phyloP scores from a whole-genome alignment of 1,140 invertebrate genomes.

The Lanistes nyassanus region DNA sequence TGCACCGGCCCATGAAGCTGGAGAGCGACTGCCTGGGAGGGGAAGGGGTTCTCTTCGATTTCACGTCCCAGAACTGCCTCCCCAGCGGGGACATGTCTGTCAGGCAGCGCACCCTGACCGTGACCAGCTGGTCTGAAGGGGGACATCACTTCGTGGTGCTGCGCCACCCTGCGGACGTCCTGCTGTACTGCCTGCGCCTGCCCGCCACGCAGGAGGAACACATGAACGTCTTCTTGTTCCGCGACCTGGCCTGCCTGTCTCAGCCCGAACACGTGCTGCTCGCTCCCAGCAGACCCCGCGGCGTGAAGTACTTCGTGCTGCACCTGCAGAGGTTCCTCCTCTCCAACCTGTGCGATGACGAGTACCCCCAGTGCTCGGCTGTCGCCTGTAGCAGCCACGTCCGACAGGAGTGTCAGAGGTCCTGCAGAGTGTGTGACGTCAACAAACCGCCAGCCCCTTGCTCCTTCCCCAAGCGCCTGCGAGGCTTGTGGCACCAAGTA shows the following conservation, averaged over 20 bases:
- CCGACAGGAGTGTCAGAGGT: conserved; percentile 41
- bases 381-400: conserved; percentile 38
- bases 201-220: conserved; percentile 23
- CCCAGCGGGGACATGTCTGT: conserved; percentile 38
- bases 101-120: conserved; percentile 36
- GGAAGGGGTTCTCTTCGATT: conserved; percentile 49
- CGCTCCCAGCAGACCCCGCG: background rate
- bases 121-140: conserved; percentile 41
- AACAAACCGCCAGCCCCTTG: conserved; percentile 27
- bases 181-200: conserved; percentile 47
- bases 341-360: conserved; percentile 44
- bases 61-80: conserved; percentile 37
- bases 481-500: conserved; percentile 36
- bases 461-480: conserved; percentile 34
- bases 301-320: conserved; percentile 30
- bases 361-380: conserved; percentile 42
- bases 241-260: conserved; percentile 36
- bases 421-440: conserved; percentile 41
- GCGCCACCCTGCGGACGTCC: conserved; percentile 26
- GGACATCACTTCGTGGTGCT: conserved; percentile 42
- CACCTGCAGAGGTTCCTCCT: conserved; percentile 31
- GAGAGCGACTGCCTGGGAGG: conserved; percentile 49
- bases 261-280: background rate
- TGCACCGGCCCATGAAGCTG: conserved; percentile 50
- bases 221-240: conserved; percentile 36